Evolutionary conservation across 2,888 invertebrate genomes (phyloP).

Genomic region (Dryadula phaetusa): DNA sequence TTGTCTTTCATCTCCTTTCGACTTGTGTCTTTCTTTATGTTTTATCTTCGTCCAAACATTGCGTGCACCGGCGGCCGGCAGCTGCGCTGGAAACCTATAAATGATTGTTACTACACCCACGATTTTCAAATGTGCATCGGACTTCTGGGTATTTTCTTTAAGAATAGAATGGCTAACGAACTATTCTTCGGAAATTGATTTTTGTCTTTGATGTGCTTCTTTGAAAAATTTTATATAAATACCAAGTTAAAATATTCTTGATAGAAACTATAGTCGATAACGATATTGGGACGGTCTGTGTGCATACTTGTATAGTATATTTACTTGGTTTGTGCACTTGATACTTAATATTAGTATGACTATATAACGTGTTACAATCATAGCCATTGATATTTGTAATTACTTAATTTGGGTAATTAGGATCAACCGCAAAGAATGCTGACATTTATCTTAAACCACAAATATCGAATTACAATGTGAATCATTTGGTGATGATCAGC

Average conservation of each 20-base stretch:
- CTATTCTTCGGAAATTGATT: conserved; percentile 17
- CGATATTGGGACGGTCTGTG: too few relatives aligned
- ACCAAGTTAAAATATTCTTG: background rate
- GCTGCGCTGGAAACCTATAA: conserved; percentile 80
- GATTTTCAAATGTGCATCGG: conserved; percentile 66
- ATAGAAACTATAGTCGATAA: background rate
- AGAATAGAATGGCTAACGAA: conserved; percentile 34
- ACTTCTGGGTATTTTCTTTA: conserved; percentile 56
- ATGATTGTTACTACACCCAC: conserved; percentile 71
- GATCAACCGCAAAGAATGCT: conserved; percentile 40
- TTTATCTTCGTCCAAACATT: conserved; percentile 82
- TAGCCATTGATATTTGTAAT: conserved; percentile 23
- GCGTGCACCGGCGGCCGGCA: conserved; percentile 74
- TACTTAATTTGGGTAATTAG: conserved; percentile 35
- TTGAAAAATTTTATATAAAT: conserved; percentile 3
- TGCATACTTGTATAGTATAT: too few relatives aligned
- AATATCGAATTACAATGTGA: conserved; percentile 42
- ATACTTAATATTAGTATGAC: background rate
- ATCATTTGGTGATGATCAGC: conserved; percentile 42
- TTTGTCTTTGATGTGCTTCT: conserved; percentile 1
- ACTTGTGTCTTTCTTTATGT: conserved; percentile 74
- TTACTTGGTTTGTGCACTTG: background rate
- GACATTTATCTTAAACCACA: conserved; percentile 40
- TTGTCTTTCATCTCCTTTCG: conserved; percentile 71
- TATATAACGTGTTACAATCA: background rate